Evolutionary conservation across 2,888 invertebrate species (phyloP).

Genomic region (Leptodirus hochenwartii): DNA sequence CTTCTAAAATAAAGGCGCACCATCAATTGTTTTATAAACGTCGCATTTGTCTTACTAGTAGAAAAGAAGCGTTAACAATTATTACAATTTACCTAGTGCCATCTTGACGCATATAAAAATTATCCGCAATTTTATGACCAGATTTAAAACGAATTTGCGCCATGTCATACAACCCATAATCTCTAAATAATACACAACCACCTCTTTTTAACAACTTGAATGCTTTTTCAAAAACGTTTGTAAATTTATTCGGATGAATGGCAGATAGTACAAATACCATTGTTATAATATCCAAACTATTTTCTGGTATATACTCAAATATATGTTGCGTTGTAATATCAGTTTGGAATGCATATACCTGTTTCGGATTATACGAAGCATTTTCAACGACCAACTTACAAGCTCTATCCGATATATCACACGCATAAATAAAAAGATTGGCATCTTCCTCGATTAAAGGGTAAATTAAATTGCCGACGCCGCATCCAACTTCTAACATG

Average conservation of each 20-base stretch:
- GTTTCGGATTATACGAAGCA: slow-evolving; percentile 41
- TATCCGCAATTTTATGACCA: slow-evolving; percentile 80
- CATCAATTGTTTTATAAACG: no score
- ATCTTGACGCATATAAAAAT: slow-evolving; percentile 92
- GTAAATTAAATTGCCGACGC: slow-evolving; percentile 92
- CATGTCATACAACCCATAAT: slow-evolving; percentile 92
- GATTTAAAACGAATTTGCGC: slow-evolving; percentile 87
- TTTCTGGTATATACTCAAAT: slow-evolving; percentile 31
- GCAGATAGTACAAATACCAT: slow-evolving; percentile 92
- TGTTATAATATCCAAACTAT: slow-evolving; percentile 60
- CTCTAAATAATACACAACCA: slow-evolving; percentile 72
- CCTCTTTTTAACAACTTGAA: slow-evolving; percentile 47
- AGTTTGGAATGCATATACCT: slow-evolving; percentile 62
- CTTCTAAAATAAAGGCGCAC: slow-evolving; percentile 33
- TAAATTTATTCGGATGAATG: slow-evolving; percentile 73
- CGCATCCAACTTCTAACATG: slow-evolving; percentile 80
- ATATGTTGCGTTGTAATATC: slow-evolving; percentile 62
- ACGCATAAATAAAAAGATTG: slow-evolving; percentile 61
- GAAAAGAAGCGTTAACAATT: slow-evolving; percentile 2
- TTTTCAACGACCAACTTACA: slow-evolving; percentile 64
- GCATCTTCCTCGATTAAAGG: slow-evolving; percentile 69
- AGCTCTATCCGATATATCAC: slow-evolving; percentile 86
- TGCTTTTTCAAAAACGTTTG: slow-evolving; percentile 41
- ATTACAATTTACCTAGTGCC: slow-evolving; percentile 54
- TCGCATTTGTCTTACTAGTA: slow-evolving; percentile 7